These are phyloP conservation scores for Caenorhabditis inopinata DNA, from an alignment of 1,140 invertebrate genomes.

Conservation along the genomic window DNA sequence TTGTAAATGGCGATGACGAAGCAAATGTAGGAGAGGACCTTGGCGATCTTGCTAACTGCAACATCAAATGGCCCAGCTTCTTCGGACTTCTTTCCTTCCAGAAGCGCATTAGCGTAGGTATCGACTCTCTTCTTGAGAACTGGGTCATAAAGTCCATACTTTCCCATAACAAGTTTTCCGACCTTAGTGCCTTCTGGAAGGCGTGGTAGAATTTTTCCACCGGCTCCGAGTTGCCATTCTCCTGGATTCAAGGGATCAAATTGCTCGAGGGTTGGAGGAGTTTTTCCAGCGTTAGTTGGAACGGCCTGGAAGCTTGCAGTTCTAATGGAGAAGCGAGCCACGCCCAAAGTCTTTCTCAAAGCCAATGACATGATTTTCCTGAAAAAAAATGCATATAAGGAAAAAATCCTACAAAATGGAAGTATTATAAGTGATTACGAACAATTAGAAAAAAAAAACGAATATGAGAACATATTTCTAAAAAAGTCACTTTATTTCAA, in stretches of 20 bases:
- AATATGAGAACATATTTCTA: no score
- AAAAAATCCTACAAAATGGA: neutral
- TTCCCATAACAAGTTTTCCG: constrained; percentile 65
- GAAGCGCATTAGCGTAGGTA: constrained; percentile 53
- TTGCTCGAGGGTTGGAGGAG: constrained; percentile 57
- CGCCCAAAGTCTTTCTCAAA: constrained; percentile 41
- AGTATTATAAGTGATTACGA: neutral
- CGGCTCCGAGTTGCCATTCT: constrained; percentile 62
- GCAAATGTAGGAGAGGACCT: constrained; percentile 50
- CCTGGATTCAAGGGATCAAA: constrained; percentile 64
- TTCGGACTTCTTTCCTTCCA: constrained; percentile 59
- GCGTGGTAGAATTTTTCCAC: constrained; percentile 65
- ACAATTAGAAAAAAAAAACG: no score
- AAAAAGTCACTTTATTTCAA: neutral
- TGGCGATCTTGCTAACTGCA: constrained; percentile 45
- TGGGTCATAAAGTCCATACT: constrained; percentile 64
- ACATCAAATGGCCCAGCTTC: constrained; percentile 54
- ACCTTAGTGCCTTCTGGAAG: constrained; percentile 63
- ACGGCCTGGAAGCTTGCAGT: constrained; percentile 43
- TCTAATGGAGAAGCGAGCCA: constrained; percentile 37
- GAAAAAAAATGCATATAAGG: neutral
- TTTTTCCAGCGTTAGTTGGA: constrained; percentile 57
- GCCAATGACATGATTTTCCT: constrained; percentile 37
- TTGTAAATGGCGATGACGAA: constrained; percentile 56
- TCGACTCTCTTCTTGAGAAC: constrained; percentile 56